Conservation (phyloP, 2,113 vertebrate genomes). For the Gymnobelideus leadbeateri region DNA sequence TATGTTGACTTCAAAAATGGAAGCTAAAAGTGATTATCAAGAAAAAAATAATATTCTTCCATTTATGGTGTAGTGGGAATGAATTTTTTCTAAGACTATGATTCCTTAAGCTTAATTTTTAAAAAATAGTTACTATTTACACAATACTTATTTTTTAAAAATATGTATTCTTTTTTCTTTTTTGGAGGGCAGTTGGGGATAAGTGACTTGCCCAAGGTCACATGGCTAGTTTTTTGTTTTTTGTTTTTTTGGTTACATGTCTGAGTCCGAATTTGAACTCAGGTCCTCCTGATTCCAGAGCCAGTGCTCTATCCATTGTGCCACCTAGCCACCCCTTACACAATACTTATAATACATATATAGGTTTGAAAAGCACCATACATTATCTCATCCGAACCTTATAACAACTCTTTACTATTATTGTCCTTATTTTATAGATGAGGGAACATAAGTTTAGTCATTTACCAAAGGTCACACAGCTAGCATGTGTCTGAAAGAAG, state of each 20-base stretch:
- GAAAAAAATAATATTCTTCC: conserved; percentile 56
- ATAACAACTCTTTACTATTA: background rate
- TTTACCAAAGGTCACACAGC: background rate
- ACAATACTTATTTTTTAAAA: too few relatives aligned
- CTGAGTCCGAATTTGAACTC: too few relatives aligned
- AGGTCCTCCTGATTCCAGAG: too few relatives aligned
- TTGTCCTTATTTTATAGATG: background rate
- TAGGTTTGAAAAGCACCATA: too few relatives aligned
- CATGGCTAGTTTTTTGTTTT: too few relatives aligned
- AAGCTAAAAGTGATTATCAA: conserved; percentile 54
- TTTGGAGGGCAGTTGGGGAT: too few relatives aligned
- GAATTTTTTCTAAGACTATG: background rate
- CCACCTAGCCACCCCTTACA: too few relatives aligned
- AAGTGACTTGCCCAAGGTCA: too few relatives aligned
- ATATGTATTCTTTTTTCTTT: too few relatives aligned
- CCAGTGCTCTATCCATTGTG: too few relatives aligned
- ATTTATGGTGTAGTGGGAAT: conserved; percentile 48
- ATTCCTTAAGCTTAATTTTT: background rate
- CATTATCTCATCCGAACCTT: background rate
- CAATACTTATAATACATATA: background rate
- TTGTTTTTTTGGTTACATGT: too few relatives aligned
- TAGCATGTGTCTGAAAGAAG: background rate
- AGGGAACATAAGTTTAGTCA: background rate
- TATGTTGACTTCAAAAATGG: conserved; percentile 49
- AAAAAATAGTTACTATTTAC: background rate